Base-by-base conservation (phyloP, 2,113 vertebrate genomes). In the Gallinago paraguaiae region DNA sequence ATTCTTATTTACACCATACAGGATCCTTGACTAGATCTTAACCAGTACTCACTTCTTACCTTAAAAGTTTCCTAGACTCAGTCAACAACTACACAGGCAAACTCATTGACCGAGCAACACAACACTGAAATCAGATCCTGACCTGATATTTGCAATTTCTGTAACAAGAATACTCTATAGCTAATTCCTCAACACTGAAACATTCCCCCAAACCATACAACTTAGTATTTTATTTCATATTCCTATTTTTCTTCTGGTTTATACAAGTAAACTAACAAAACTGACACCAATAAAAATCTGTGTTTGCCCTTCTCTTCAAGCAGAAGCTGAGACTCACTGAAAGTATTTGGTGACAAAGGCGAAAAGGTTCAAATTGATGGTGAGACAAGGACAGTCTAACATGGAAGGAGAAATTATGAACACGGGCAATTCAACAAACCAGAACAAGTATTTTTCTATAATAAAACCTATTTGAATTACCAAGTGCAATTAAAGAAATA, bases 401-500 rank as follows among this genome's bases (percentile, higher is more conserved):
- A 22, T 1, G 2, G 57, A 85, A 80, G 63, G 25, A 77, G 61
- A 69, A 65, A n/a, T 41, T 37, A 61, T 0, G 2, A 95, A 86
- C 6, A 13, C 1, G 7, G 37, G 22, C 41, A 87, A 48, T 18
- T 64, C 33, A 79, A 60, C 7, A 37, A 6, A 48, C 67, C 4
- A 82, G 12, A 53, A 61, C 43, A 68, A 14, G 1, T 1, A 3
- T 7, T 46, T 43, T 74, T 39, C 56, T 67, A 10, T 17, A 92
- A 67, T 43, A 48, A 86, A 90, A 27, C 9, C 79, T 60, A 67
- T 28, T 43, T 83, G 43, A 90, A 94, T 94, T 97, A 96, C 95
- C 85, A 97, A 96, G 88, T 95, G 93, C 92, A 96, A 95, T 96
- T 96, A 93, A 96, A 96, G 95, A 96, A 97, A 92, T 79, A 61